phyloP scores from a whole-genome alignment of 1,140 invertebrate genomes.

The Pseudoatta argentina region DNA sequence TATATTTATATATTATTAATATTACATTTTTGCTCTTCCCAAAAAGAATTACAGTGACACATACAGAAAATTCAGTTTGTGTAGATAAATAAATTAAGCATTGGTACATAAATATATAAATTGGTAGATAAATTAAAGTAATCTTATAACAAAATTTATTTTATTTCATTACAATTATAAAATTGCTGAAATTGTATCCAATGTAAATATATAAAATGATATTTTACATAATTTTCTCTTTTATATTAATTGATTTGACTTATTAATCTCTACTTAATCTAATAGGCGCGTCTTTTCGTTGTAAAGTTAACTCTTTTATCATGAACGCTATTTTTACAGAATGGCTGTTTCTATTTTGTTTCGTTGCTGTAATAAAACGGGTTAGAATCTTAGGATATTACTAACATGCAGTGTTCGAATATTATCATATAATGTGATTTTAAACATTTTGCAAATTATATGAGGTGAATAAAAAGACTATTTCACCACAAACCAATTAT shows the following conservation, averaged over 20 bases:
- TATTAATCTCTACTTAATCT: conserved; percentile 8
- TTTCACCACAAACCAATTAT: conserved; percentile 84
- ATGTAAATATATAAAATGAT: neutral
- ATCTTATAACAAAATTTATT: neutral
- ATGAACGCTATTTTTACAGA: conserved; percentile 19
- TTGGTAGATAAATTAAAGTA: neutral
- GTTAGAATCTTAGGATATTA: conserved; percentile 70
- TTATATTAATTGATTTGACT: conserved; percentile 28
- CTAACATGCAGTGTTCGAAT: conserved; percentile 71
- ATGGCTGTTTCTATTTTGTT: conserved; percentile 64
- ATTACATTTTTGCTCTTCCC: conserved; percentile 48
- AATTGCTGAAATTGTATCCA: neutral
- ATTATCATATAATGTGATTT: conserved; percentile 82
- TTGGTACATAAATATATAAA: conserved; percentile 25
- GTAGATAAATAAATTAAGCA: conserved; percentile 58
- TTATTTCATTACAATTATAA: conserved; percentile 3
- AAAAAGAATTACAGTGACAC: conserved; percentile 71
- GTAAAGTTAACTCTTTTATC: conserved; percentile 19
- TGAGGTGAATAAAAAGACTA: conserved; percentile 86
- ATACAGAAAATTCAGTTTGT: conserved; percentile 41
- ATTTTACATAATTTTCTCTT: conserved; percentile 8
- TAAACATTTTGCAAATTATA: conserved; percentile 83
- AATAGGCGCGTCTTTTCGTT: conserved; percentile 14
- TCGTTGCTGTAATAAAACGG: conserved; percentile 47
- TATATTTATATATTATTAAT: conserved; percentile 55